A percentile compares a stretch with the other conserved stretches of the same genome.
Evolutionary conservation across 2,113 vertebrate species (phyloP).

Genomic region (Psophia crepitans): DNA sequence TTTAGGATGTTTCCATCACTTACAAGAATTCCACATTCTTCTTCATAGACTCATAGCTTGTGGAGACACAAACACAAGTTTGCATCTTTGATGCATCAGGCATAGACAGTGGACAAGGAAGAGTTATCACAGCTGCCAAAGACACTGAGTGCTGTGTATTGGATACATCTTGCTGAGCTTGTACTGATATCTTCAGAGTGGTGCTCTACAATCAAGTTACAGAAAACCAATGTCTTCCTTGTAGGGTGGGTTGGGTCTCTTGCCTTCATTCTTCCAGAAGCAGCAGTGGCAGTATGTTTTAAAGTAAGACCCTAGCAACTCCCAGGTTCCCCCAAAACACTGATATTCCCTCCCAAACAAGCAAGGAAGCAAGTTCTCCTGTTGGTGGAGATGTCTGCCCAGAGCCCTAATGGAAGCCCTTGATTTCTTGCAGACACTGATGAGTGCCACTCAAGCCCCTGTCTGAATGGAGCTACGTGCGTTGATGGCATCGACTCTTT

Average conservation of each 20-base stretch:
- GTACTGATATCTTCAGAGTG: background rate
- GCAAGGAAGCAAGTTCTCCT: conserved; percentile 28
- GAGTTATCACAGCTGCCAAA: background rate
- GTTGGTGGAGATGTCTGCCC: conserved; percentile 43
- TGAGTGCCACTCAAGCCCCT: conserved; percentile 93
- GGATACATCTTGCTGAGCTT: background rate
- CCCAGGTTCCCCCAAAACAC: background rate
- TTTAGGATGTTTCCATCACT: background rate
- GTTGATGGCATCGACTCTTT: conserved; percentile 88
- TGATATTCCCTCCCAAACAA: background rate
- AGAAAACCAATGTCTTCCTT: background rate
- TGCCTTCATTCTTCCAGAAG: conserved; percentile 15
- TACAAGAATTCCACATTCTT: background rate
- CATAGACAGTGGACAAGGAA: background rate
- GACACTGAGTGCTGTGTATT: background rate
- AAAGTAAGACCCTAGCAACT: background rate
- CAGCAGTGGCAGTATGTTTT: conserved; percentile 45
- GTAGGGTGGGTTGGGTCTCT: conserved; percentile 4
- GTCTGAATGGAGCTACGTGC: conserved; percentile 98
- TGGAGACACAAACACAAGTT: background rate
- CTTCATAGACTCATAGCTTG: background rate
- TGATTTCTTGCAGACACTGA: conserved; percentile 96
- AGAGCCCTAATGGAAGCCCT: conserved; percentile 84
- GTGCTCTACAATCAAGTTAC: background rate
- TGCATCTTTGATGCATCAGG: background rate